phyloP scores from a whole-genome alignment of 2,888 invertebrate species.

The Thalpophila matura region DNA sequence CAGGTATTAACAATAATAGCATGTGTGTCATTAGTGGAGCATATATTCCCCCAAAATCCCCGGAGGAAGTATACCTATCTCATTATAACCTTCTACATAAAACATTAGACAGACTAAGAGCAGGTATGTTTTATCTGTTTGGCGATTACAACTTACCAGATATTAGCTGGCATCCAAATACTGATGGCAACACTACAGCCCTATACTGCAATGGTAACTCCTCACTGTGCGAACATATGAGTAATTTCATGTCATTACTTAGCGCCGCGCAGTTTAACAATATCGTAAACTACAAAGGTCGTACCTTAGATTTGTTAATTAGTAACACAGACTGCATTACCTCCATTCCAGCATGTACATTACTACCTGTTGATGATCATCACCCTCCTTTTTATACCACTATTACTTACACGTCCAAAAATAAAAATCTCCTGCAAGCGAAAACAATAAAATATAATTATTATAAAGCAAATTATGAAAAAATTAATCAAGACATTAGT shows the following conservation, averaged over 20 bases:
- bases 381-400: background rate
- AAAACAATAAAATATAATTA: background rate
- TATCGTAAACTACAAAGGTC: background rate
- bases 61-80: background rate
- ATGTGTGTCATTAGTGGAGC: background rate
- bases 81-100: background rate
- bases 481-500: too few species aligned
- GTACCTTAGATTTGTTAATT: background rate
- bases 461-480: background rate
- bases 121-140: background rate
- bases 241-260: background rate
- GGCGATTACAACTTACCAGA: background rate
- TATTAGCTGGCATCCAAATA: background rate
- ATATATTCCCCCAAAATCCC: background rate
- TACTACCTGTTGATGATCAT: background rate
- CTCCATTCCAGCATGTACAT: background rate
- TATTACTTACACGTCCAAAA: background rate
- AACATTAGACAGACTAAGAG: background rate
- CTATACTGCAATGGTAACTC: background rate
- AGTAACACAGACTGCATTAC: background rate
- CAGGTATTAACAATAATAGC: background rate
- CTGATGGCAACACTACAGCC: background rate
- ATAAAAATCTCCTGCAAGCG: background rate
- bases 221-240: background rate
- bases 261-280: background rate